Conservation (phyloP, 2,797 vertebrate genomes). For the Podarcis lilfordi region DNA sequence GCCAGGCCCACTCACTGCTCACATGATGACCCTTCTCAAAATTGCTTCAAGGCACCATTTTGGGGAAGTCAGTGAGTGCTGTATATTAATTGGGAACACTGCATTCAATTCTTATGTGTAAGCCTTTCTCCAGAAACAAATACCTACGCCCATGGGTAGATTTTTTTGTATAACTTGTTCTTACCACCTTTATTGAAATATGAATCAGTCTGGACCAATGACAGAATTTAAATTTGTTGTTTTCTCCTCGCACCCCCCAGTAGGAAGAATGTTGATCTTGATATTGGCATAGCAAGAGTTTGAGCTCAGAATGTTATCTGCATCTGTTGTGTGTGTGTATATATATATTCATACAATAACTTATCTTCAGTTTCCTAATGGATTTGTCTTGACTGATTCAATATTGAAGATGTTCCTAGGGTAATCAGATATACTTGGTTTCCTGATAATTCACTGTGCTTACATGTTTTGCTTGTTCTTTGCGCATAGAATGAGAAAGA, state of each 20-base stretch:
- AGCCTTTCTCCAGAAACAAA: background rate
- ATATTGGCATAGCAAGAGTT: slow-evolving; percentile 44
- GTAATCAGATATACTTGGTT: slow-evolving; percentile 17
- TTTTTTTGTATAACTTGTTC: background rate
- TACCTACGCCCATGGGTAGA: background rate
- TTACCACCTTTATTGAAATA: background rate
- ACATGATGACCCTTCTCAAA: too few species aligned
- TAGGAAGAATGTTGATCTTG: slow-evolving; percentile 28
- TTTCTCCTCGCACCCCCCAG: background rate
- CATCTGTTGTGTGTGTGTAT: background rate
- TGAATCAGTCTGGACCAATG: slow-evolving; percentile 1
- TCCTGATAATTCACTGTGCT: background rate
- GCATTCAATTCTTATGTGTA: background rate
- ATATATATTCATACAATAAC: background rate
- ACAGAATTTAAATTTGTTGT: slow-evolving; percentile 35
- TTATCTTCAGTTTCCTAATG: slow-evolving; percentile 32
- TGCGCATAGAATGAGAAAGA: slow-evolving; percentile 2
- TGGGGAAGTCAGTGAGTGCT: background rate
- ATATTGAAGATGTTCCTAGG: background rate
- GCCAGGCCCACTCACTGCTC: too few species aligned
- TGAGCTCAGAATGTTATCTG: slow-evolving; percentile 40
- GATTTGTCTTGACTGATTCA: background rate
- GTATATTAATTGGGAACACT: background rate
- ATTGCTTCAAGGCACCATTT: background rate
- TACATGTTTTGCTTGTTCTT: slow-evolving; percentile 1